Conservation (phyloP, 1,140 invertebrate genomes). For the Metaphire vulgaris region DNA sequence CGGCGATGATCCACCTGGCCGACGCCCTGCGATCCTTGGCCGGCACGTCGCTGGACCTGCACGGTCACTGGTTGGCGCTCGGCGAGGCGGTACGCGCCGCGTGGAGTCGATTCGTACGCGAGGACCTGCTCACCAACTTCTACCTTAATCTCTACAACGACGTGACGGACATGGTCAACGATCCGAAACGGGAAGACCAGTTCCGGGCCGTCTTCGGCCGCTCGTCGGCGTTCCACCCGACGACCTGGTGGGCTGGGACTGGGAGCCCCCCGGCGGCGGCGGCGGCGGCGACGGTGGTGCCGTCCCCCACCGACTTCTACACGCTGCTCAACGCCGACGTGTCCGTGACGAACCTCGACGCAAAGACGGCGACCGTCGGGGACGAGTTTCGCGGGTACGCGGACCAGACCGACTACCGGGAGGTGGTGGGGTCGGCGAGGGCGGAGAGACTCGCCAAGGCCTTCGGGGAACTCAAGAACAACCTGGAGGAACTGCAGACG, state of each 20-base stretch:
- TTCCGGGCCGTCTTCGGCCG: slow-evolving; percentile 17
- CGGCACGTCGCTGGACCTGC: not conserved
- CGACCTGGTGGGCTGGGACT: too few species aligned
- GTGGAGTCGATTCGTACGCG: slow-evolving; percentile 17
- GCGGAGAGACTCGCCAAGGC: not conserved
- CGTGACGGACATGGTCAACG: slow-evolving; percentile 21
- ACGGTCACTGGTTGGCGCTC: not conserved
- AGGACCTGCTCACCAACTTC: slow-evolving; percentile 23
- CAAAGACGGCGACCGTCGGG: not conserved
- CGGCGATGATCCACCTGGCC: not conserved
- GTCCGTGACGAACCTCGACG: slow-evolving; percentile 2
- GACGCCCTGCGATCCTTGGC: not conserved
- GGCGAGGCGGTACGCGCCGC: not conserved
- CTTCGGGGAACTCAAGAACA: not conserved
- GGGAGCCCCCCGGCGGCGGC: not conserved
- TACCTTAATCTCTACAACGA: slow-evolving; percentile 26
- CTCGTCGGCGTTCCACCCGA: slow-evolving; percentile 16
- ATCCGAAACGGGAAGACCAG: slow-evolving; percentile 1
- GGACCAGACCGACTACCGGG: not conserved
- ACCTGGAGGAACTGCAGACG: not conserved
- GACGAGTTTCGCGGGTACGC: not conserved
- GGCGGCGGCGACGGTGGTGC: not conserved
- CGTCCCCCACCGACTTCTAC: not conserved
- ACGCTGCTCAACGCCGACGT: slow-evolving; percentile 26
- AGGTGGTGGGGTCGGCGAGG: not conserved